Conservation (phyloP, 2,888 invertebrate genomes). For the Pardosa pseudoannulata region DNA sequence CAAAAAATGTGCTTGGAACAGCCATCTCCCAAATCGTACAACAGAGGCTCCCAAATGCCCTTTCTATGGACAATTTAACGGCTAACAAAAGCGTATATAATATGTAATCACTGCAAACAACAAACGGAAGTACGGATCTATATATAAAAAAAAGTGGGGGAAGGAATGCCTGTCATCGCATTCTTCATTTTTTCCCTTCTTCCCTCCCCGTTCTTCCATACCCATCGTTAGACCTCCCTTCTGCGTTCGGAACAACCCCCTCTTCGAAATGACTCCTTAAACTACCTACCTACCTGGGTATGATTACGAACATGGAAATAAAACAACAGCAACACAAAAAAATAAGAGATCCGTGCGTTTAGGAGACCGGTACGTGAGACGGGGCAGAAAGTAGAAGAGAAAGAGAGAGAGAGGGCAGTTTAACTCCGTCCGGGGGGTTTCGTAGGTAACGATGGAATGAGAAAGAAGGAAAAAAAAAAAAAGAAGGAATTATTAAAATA, state of each 20-base stretch:
- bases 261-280: constrained; percentile 8
- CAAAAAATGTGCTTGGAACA: too few relatives aligned
- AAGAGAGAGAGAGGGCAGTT: background rate
- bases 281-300: constrained; percentile 14
- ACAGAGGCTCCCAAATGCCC: too few relatives aligned
- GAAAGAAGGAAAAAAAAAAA: background rate
- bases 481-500: background rate
- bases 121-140: background rate
- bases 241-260: background rate
- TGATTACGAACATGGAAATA: constrained; percentile 12
- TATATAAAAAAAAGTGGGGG: background rate
- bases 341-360: background rate
- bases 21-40: too few relatives aligned
- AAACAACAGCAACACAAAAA: background rate
- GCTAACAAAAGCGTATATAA: background rate
- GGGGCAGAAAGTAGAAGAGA: background rate
- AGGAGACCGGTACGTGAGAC: background rate
- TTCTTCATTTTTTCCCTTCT: constrained; percentile 1
- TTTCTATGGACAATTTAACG: background rate
- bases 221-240: background rate
- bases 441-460: background rate
- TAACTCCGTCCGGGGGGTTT: background rate
- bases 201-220: background rate
- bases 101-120: constrained; percentile 13
- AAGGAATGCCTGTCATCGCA: background rate